These are phyloP conservation scores for Sciurus carolinensis DNA, from an alignment of 2,797 vertebrate species.

Conservation along the genomic window DNA sequence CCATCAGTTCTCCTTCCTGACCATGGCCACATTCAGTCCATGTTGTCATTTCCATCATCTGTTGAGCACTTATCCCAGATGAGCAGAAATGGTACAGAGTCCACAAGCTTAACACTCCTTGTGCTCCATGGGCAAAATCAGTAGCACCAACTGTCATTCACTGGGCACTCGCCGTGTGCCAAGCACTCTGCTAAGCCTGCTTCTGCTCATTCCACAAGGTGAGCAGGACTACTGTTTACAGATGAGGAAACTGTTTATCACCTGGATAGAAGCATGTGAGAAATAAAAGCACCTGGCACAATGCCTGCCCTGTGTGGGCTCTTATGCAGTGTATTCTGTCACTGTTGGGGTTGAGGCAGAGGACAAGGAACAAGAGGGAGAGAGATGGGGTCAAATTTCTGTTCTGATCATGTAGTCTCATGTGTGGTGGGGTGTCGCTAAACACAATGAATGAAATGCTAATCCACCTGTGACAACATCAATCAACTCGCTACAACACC, in stretches of 20 bases:
- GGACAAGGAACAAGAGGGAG: neutral
- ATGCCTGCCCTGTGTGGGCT: neutral
- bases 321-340: neutral
- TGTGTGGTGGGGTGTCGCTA: neutral
- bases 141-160: neutral
- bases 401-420: neutral
- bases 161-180: rapidly evolving
- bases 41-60: neutral
- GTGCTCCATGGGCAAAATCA: neutral
- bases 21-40: neutral
- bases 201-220: neutral
- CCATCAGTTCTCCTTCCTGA: neutral
- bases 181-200: neutral
- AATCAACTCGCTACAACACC: neutral
- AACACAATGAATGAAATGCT: neutral
- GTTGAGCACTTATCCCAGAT: neutral
- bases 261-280: neutral
- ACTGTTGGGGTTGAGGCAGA: neutral
- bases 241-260: neutral
- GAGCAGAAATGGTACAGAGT: neutral
- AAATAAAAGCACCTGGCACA: neutral
- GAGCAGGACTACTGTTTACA: neutral
- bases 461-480: neutral
- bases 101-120: neutral
- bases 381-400: neutral